Evolutionary conservation across 2,113 vertebrate species (phyloP).

Genomic region (Barbus barbus): DNA sequence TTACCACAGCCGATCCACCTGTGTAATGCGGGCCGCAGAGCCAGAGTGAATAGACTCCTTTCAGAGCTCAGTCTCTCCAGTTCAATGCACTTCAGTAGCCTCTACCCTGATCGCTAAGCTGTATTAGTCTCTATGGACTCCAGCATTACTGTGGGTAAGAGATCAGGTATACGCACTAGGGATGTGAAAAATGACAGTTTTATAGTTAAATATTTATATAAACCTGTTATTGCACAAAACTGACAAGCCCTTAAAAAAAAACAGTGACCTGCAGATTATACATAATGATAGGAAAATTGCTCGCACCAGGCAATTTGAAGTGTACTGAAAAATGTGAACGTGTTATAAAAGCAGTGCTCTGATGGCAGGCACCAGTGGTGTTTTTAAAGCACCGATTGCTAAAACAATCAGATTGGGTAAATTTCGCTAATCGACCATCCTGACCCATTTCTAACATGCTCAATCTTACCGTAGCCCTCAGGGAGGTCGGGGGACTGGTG

Average conservation of each 20-base stretch:
- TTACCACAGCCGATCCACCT: neutral
- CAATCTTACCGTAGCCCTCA: slow-evolving; percentile 89
- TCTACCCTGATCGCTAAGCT: slow-evolving; percentile 7
- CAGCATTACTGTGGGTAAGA: neutral
- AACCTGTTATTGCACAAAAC: neutral
- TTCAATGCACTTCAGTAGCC: neutral
- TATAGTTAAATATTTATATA: neutral
- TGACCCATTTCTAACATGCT: neutral
- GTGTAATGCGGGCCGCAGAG: neutral
- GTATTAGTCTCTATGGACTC: slow-evolving; percentile 16
- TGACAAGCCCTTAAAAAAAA: no score
- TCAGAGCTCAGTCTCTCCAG: slow-evolving; percentile 7
- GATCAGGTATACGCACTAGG: neutral
- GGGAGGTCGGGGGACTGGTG: slow-evolving; percentile 95
- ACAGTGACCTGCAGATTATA: neutral
- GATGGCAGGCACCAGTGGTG: neutral
- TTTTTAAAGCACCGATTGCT: neutral
- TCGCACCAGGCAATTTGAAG: neutral
- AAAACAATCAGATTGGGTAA: neutral
- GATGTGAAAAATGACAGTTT: neutral
- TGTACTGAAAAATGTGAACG: neutral
- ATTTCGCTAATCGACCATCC: neutral
- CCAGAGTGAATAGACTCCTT: slow-evolving; percentile 11
- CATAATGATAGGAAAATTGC: neutral
- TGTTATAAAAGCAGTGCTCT: neutral